Evolutionary conservation across 2,113 vertebrate genomes (phyloP).

Genomic region (Actinemys pallida): DNA sequence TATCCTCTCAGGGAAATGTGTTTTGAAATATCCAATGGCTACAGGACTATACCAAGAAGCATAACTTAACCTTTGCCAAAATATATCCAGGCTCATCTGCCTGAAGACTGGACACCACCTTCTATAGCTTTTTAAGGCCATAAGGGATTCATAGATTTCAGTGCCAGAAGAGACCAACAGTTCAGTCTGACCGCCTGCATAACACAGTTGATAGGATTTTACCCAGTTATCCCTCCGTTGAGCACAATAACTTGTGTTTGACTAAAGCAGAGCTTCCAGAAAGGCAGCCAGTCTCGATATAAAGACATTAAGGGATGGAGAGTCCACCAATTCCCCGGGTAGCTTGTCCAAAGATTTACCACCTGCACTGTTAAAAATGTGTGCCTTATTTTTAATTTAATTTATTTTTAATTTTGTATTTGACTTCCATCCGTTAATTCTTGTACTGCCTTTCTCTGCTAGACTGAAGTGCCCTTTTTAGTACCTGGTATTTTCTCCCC

Average conservation of each 20-base stretch:
- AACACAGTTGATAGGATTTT: neutral
- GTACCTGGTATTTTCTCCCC: neutral
- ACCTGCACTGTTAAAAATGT: neutral
- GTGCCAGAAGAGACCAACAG: neutral
- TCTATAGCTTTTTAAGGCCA: neutral
- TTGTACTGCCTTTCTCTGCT: neutral
- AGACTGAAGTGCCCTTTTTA: neutral
- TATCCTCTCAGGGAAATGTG: accelerated
- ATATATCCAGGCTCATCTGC: neutral
- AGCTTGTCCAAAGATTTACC: neutral
- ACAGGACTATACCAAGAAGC: neutral
- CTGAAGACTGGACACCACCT: neutral
- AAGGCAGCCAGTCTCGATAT: neutral
- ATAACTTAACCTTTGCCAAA: neutral
- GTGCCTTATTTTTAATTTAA: neutral
- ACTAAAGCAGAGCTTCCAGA: neutral
- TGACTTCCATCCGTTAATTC: neutral
- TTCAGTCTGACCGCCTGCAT: accelerated
- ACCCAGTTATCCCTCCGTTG: neutral
- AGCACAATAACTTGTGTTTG: neutral
- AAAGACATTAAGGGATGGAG: neutral
- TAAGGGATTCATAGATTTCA: neutral
- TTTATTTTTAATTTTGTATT: neutral
- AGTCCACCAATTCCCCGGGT: neutral
- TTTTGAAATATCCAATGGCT: neutral